phyloP scores from a whole-genome alignment of 2,797 vertebrate species.

The Ispidina picta region DNA sequence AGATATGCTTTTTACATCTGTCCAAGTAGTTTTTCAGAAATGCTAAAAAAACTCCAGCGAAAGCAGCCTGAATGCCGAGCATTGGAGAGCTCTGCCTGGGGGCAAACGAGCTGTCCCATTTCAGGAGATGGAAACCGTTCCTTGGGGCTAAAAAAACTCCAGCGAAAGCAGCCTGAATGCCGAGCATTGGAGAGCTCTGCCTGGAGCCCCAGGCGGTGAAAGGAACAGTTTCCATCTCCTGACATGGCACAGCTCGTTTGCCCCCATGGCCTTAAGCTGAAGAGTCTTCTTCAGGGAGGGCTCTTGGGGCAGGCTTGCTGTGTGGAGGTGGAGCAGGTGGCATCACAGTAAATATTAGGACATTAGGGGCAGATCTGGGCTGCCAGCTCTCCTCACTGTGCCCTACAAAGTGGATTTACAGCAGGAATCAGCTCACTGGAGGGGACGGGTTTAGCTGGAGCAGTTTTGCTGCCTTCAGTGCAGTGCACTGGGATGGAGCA shows the following conservation, averaged over 20 bases:
- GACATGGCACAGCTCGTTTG: neutral
- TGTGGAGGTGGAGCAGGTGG: neutral
- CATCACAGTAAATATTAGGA: neutral
- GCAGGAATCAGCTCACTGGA: neutral
- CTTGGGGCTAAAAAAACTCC: neutral
- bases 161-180: neutral
- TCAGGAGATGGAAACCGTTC: too few relatives aligned
- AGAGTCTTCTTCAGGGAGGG: neutral
- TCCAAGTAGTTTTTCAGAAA: neutral
- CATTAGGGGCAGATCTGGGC: neutral
- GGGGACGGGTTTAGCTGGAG: neutral
- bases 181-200: neutral
- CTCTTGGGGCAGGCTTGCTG: neutral
- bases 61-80: neutral
- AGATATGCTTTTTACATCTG: neutral
- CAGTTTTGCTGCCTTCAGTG: neutral
- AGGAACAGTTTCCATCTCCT: neutral
- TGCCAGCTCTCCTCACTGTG: neutral
- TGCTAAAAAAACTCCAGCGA: neutral
- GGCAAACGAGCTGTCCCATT: too few relatives aligned
- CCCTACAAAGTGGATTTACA: neutral
- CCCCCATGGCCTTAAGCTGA: neutral
- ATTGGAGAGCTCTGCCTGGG: neutral
- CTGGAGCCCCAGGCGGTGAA: neutral
- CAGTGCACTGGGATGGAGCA: fast-evolving